Base-by-base conservation (phyloP, 2,797 vertebrate species). In the Lepilemur septentrionalis region DNA sequence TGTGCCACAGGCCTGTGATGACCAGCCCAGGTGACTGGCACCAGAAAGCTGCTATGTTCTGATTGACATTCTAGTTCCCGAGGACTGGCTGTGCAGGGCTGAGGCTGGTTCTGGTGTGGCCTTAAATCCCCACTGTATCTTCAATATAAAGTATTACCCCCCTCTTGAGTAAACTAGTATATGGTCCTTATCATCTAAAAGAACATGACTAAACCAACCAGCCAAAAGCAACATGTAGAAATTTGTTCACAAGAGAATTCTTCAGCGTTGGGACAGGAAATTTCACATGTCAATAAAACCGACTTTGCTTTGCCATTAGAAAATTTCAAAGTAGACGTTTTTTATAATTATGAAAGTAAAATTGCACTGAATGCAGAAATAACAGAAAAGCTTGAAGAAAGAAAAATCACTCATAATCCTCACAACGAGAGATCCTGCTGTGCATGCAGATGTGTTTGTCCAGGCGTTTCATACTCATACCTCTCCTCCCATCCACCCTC, bases 321-420 rank as follows among this genome's bases (percentile, higher is more conserved):
- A 20, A 80, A n/a, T 73, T 63, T 84, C 72, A 67, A 61, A 65
- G 46, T 80, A 82, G 30, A 55, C 25, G 67, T 70, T 55, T 76
- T 65, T 75, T 23, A 12, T 46, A 76, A 75, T 59, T 61, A 85
- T 43, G 14, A 94, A 86, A 52, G 28, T 82, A 86, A 67, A 94
- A 76, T 89, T 97, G 18, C 10, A 82, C 7, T 81, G 20, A 82
- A 65, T 50, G 52, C 30, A 82, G 65, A 93, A 93, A 92, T 83
- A 46, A 48, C 7, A 69, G 20, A 91, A 94, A 28, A 91, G 7
- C 18, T 89, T 59, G 22, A 61, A 80, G 48, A 48, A 41, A 35
- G 57, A 52, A 28, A 72, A 30, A 7, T 11, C 20, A 83, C 11
- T 38, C 22, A 20, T 18, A 84, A 9, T 72, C 10, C 3, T 28